Evolutionary conservation across 2,797 vertebrate species (phyloP).

Genomic region (Mallotus villosus): DNA sequence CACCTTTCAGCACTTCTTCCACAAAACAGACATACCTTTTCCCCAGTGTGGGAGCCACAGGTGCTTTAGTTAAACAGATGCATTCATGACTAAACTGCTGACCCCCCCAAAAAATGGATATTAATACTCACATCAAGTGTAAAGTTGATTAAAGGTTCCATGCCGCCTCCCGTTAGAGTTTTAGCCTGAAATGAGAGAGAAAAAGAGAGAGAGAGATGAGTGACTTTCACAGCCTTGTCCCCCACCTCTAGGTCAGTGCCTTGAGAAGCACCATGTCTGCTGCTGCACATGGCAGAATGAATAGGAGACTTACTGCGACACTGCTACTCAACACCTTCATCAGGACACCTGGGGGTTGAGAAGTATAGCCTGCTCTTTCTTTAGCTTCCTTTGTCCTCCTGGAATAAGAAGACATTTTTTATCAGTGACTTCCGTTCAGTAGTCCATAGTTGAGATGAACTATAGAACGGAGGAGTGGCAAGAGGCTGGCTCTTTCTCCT

Average conservation of each 20-base stretch:
- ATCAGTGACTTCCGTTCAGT: neutral
- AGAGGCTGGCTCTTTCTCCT: too few relatives aligned
- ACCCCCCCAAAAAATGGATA: too few relatives aligned
- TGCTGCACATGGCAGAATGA: neutral
- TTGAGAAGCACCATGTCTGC: neutral
- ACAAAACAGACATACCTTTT: neutral
- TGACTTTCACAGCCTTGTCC: neutral
- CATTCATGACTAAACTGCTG: neutral
- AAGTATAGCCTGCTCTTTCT: constrained; percentile 54
- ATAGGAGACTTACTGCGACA: constrained; percentile 75
- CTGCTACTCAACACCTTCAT: constrained; percentile 91
- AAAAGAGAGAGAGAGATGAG: constrained; percentile 4
- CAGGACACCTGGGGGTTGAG: constrained; percentile 70
- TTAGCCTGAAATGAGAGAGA: constrained; percentile 78
- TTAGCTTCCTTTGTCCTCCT: constrained; percentile 78
- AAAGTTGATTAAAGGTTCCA: constrained; percentile 80
- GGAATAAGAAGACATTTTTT: constrained; percentile 17
- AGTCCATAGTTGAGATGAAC: too few relatives aligned
- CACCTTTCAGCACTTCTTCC: neutral
- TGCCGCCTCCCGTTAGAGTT: constrained; percentile 83
- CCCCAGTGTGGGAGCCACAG: neutral
- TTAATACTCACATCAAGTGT: constrained; percentile 80
- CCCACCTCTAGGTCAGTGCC: neutral
- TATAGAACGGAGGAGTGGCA: too few relatives aligned
- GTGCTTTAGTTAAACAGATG: neutral